phyloP scores from a whole-genome alignment of 2,113 vertebrate species.

The Pavo muticus region DNA sequence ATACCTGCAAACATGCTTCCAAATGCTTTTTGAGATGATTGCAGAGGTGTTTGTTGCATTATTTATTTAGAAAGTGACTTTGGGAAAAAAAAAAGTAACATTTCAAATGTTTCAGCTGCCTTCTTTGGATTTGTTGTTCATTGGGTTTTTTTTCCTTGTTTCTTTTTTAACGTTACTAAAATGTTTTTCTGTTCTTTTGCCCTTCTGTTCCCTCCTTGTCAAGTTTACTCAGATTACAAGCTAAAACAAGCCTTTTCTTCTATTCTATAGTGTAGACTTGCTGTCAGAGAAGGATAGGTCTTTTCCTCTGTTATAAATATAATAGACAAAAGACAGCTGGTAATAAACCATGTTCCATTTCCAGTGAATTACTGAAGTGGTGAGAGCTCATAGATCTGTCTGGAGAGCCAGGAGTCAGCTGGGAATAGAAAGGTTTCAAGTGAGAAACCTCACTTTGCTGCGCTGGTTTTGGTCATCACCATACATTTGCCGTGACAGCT shows the following conservation, averaged over 20 bases:
- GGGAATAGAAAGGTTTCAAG: background rate
- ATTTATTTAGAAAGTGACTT: background rate
- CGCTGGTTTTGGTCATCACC: background rate
- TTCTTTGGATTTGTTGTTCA: background rate
- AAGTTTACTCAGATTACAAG: constrained; percentile 21
- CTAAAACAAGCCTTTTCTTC: constrained; percentile 44
- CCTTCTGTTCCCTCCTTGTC: constrained; percentile 16
- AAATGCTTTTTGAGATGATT: background rate
- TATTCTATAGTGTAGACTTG: background rate
- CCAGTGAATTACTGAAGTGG: background rate
- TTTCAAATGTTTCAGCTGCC: background rate
- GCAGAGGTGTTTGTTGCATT: background rate
- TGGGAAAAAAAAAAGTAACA: background rate
- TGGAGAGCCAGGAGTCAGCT: background rate
- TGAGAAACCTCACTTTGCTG: background rate
- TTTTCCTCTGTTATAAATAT: constrained; percentile 13
- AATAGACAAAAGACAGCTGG: background rate
- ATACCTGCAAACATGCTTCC: background rate
- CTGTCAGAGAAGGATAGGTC: background rate
- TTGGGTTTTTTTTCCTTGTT: background rate
- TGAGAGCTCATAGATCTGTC: background rate
- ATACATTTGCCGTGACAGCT: background rate
- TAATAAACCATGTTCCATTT: background rate
- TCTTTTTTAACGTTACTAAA: background rate
- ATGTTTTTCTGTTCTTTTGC: background rate